Evolutionary conservation across 2,888 invertebrate genomes (phyloP).

Genomic region (Nomada fucata): DNA sequence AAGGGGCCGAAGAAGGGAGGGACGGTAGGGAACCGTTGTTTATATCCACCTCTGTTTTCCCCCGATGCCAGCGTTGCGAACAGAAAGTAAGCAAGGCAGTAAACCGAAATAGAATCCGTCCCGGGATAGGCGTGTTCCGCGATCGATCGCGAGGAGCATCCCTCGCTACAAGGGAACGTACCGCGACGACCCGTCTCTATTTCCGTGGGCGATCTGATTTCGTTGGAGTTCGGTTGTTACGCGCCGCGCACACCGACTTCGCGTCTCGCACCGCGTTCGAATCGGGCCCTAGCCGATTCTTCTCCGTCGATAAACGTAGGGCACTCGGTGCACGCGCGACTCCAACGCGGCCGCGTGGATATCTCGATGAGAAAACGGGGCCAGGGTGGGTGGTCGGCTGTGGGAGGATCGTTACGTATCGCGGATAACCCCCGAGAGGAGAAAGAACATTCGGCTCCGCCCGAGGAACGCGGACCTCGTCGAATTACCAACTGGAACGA

Average conservation of each 20-base stretch:
- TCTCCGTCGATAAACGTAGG: slow-evolving; percentile 31
- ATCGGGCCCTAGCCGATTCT: slow-evolving; percentile 45
- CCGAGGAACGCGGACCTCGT: slow-evolving; percentile 3
- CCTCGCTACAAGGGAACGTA: slow-evolving; percentile 20
- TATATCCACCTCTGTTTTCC: background rate
- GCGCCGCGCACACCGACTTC: background rate
- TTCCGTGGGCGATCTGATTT: slow-evolving; percentile 61
- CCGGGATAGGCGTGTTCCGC: slow-evolving; percentile 25
- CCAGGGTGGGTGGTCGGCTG: no score
- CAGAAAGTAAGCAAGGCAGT: slow-evolving; percentile 45
- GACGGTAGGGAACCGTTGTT: slow-evolving; percentile 8
- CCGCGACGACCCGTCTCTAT: slow-evolving; percentile 47
- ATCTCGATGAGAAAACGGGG: slow-evolving; percentile 41
- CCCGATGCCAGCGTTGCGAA: background rate
- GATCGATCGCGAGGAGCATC: slow-evolving; percentile 37
- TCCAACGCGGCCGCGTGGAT: slow-evolving; percentile 8
- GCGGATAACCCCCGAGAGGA: background rate
- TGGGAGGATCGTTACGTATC: slow-evolving; percentile 1
- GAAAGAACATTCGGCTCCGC: background rate
- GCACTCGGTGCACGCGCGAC: slow-evolving; percentile 18
- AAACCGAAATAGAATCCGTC: slow-evolving; percentile 58
- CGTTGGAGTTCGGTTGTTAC: slow-evolving; percentile 56
- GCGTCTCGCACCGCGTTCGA: background rate
- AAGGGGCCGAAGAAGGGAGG: no score
- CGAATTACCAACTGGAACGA: slow-evolving; percentile 31